A percentile compares a stretch with the other conserved stretches of the same genome.
Conservation (phyloP, 2,113 vertebrate genomes). For the Colossoma macropomum region DNA sequence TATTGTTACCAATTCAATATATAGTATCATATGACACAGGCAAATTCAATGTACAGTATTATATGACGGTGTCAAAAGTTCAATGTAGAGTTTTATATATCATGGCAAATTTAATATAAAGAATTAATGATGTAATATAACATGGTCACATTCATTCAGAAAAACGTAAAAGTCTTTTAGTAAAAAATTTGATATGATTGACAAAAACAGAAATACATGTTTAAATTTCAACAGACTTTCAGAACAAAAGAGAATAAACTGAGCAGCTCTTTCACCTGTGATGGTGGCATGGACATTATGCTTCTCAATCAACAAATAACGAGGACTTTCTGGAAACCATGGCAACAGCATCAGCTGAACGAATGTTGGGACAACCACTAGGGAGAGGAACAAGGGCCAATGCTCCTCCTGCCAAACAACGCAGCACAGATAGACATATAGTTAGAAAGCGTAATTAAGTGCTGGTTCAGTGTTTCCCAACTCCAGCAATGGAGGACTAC, state of each 20-base stretch:
- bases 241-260: background rate
- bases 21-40: too few relatives aligned
- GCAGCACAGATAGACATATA: background rate
- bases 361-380: constrained; percentile 83
- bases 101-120: too few relatives aligned
- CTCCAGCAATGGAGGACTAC: background rate
- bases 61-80: background rate
- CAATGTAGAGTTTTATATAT: background rate
- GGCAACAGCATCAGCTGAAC: constrained; percentile 86
- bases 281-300: constrained; percentile 81
- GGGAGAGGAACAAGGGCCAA: constrained; percentile 87
- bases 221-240: background rate
- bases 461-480: background rate
- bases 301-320: constrained; percentile 90
- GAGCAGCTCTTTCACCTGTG: constrained; percentile 74
- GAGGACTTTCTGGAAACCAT: constrained; percentile 91
- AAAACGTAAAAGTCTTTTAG: too few relatives aligned
- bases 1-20: too few relatives aligned
- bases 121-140: background rate
- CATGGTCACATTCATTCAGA: too few relatives aligned
- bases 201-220: background rate
- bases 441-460: background rate
- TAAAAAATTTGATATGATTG: too few relatives aligned
- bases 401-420: constrained; percentile 80
- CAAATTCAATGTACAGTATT: too few relatives aligned